Percentiles rank a stretch among this genome's conserved stretches.
phyloP scores from a whole-genome alignment of 2,888 invertebrate species.

The Pachymerium ferrugineum region DNA sequence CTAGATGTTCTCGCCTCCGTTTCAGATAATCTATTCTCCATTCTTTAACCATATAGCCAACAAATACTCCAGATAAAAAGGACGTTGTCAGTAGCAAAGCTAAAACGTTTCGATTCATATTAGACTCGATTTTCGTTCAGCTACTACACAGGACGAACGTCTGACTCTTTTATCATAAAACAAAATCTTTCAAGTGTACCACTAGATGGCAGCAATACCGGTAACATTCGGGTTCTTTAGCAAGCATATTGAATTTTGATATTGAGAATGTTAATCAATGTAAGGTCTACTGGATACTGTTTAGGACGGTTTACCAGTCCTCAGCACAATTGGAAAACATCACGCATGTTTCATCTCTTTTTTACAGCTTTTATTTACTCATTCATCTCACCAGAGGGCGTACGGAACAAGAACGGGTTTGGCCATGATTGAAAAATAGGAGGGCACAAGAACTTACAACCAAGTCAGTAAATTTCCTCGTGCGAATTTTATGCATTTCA shows the following conservation, averaged over 20 bases:
- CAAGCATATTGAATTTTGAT: too few relatives aligned
- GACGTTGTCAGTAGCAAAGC: slow-evolving; percentile 28
- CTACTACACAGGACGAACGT: neutral
- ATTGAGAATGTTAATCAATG: too few relatives aligned
- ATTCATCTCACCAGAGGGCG: neutral
- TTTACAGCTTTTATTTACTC: too few relatives aligned
- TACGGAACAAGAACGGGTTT: neutral
- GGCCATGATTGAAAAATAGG: neutral
- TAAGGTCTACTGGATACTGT: too few relatives aligned
- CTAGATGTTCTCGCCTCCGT: slow-evolving; percentile 42
- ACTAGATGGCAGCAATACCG: neutral
- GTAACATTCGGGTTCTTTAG: too few relatives aligned
- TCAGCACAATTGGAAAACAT: too few relatives aligned
- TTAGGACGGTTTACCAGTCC: too few relatives aligned
- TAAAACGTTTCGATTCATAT: neutral
- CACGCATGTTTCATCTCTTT: too few relatives aligned
- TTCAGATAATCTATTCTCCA: slow-evolving; percentile 43
- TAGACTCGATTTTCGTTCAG: too few relatives aligned
- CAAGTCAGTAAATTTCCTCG: neutral
- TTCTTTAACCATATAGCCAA: slow-evolving; percentile 44
- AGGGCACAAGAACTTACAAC: too few relatives aligned
- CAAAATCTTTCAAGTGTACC: neutral
- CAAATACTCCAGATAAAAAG: slow-evolving; percentile 41
- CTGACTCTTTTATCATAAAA: neutral
- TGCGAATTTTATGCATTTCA: neutral